Conservation (phyloP, 2,888 invertebrate genomes). For the Phanerotoma sp. region DNA sequence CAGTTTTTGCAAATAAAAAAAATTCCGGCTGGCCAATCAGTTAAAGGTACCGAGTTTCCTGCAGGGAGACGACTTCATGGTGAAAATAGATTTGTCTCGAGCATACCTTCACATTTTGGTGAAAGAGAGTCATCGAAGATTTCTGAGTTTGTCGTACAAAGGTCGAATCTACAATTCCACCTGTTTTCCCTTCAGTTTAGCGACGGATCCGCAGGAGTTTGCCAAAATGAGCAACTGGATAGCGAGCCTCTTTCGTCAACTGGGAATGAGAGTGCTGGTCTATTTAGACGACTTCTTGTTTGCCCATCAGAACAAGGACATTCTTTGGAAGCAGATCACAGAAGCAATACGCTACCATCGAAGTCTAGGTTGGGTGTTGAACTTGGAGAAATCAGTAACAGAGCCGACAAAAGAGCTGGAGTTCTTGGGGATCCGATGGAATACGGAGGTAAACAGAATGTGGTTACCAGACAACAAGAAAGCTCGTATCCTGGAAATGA, state of each 20-base stretch:
- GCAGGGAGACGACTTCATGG: conserved; percentile 34
- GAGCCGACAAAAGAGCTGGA: conserved; percentile 6
- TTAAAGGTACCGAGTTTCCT: conserved; percentile 22
- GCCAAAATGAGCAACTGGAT: conserved; percentile 37
- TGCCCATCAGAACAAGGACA: conserved; percentile 27
- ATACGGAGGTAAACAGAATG: background rate
- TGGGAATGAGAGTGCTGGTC: conserved; percentile 28
- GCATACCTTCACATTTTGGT: conserved; percentile 29
- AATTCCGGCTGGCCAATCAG: conserved; percentile 31
- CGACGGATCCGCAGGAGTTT: conserved; percentile 36
- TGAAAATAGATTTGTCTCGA: conserved; percentile 29
- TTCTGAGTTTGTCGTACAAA: conserved; percentile 33
- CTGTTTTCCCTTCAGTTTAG: conserved; percentile 37
- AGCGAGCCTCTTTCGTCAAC: conserved; percentile 31
- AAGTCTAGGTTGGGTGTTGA: conserved; percentile 20
- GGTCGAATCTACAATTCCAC: conserved; percentile 35
- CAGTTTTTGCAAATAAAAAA: conserved; percentile 9
- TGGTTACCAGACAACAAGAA: conserved; percentile 10
- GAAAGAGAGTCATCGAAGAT: conserved; percentile 28
- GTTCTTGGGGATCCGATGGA: conserved; percentile 12
- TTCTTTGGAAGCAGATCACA: conserved; percentile 10
- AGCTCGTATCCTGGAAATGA: background rate
- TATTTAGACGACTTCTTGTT: conserved; percentile 33
- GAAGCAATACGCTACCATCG: too few species aligned
- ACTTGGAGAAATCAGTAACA: conserved; percentile 12